These are phyloP conservation scores for Heteronetta atricapilla DNA, from an alignment of 2,113 vertebrate species.

Conservation along the genomic window DNA sequence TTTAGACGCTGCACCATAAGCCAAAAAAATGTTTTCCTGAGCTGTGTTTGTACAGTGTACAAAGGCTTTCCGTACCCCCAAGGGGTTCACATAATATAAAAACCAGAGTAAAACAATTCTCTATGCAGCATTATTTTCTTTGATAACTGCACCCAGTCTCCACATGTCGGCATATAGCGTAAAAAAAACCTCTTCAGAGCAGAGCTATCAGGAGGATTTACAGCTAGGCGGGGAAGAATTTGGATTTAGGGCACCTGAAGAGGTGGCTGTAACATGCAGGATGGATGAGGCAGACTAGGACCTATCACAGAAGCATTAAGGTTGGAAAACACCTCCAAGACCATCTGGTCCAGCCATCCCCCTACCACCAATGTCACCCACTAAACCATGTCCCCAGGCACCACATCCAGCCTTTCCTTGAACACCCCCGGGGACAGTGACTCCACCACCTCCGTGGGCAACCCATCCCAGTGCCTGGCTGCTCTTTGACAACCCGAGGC, in stretches of 20 bases:
- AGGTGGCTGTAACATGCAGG: rapidly evolving
- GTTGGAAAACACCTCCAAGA: too few relatives aligned
- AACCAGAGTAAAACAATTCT: background rate
- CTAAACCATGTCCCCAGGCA: too few relatives aligned
- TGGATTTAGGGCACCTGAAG: background rate
- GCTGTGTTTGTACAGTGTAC: background rate
- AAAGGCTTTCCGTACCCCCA: rapidly evolving
- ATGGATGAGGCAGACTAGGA: rapidly evolving
- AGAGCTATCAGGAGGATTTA: background rate
- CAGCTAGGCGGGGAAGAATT: background rate
- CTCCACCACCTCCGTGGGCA: too few relatives aligned
- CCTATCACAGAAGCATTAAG: too few relatives aligned
- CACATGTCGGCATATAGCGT: background rate
- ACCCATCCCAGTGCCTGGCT: too few relatives aligned
- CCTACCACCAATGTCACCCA: too few relatives aligned
- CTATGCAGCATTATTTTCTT: background rate
- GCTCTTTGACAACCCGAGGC: too few relatives aligned
- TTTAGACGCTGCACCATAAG: background rate
- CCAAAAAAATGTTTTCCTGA: background rate
- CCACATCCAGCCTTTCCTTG: too few relatives aligned
- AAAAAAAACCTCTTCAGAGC: background rate
- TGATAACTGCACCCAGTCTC: background rate
- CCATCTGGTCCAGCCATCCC: too few relatives aligned
- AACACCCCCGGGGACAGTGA: too few relatives aligned
- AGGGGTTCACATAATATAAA: background rate